phyloP scores from a whole-genome alignment of 2,888 invertebrate species.

The Linnaemya tessellans region DNA sequence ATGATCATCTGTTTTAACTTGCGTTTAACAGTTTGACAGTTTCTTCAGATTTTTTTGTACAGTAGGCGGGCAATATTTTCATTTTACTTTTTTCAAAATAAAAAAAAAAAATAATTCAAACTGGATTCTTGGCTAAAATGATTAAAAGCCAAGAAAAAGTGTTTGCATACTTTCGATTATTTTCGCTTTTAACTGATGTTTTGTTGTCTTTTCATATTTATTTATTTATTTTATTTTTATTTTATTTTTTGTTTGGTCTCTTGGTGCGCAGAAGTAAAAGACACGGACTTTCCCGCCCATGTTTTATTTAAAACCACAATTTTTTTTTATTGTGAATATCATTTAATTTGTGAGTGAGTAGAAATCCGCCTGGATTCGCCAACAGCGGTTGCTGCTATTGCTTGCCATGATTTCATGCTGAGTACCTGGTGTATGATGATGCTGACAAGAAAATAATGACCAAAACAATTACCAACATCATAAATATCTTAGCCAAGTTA shows the following conservation, averaged over 20 bases:
- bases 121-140: constrained; percentile 27
- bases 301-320: constrained; percentile 34
- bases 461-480: constrained; percentile 55
- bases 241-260: constrained; percentile 38
- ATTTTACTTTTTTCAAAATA: constrained; percentile 25
- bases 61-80: constrained; percentile 31
- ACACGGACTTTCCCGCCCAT: constrained; percentile 53
- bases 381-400: constrained; percentile 24
- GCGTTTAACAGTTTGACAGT: constrained; percentile 15
- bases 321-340: constrained; percentile 60
- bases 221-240: constrained; percentile 30
- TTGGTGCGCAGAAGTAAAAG: constrained; percentile 9
- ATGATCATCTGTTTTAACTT: constrained; percentile 28
- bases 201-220: background rate
- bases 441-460: constrained; percentile 34
- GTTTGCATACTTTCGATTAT: constrained; percentile 72
- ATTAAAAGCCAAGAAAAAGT: constrained; percentile 60
- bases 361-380: constrained; percentile 8
- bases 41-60: constrained; percentile 28
- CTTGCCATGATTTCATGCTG: constrained; percentile 15
- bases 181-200: constrained; percentile 63
- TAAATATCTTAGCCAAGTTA: constrained; percentile 39
- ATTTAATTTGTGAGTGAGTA: constrained; percentile 45
- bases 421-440: constrained; percentile 11
- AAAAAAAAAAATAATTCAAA: constrained; percentile 7